Conservation (phyloP, 2,797 vertebrate genomes). For the Hyperoplus immaculatus region DNA sequence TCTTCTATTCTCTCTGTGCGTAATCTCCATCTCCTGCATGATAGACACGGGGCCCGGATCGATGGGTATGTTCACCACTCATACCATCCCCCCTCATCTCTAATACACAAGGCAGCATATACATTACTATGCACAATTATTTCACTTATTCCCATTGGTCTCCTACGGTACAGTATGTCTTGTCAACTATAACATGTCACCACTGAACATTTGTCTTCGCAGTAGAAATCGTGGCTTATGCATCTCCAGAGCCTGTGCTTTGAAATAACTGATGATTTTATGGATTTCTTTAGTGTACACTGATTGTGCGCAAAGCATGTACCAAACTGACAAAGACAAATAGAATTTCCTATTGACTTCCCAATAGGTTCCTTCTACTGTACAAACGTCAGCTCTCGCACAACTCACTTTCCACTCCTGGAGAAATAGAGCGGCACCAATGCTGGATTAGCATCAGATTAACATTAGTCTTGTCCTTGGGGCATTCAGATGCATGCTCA, state of each 20-base stretch:
- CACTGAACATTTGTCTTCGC: constrained; percentile 30
- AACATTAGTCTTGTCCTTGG: constrained; percentile 55
- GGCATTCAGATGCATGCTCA: constrained; percentile 50
- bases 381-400: constrained; percentile 35
- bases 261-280: constrained; percentile 46
- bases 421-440: constrained; percentile 48
- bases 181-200: neutral
- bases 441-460: constrained; percentile 69
- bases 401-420: constrained; percentile 49
- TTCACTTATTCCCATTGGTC: constrained; percentile 9
- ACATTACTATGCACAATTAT: constrained; percentile 3
- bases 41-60: constrained; percentile 86
- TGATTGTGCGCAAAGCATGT: constrained; percentile 40
- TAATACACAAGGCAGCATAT: constrained; percentile 55
- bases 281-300: constrained; percentile 48
- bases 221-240: constrained; percentile 22
- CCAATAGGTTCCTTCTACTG: constrained; percentile 27
- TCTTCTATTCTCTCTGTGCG: constrained; percentile 72
- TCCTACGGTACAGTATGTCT: neutral
- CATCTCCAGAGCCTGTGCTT: constrained; percentile 20
- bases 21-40: constrained; percentile 80
- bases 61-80: constrained; percentile 86
- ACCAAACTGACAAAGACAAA: constrained; percentile 55
- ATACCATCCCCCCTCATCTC: constrained; percentile 54
- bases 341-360: constrained; percentile 52